These are phyloP conservation scores for Urocitellus parryii DNA, from an alignment of 2,113 vertebrate genomes.

Conservation along the genomic window DNA sequence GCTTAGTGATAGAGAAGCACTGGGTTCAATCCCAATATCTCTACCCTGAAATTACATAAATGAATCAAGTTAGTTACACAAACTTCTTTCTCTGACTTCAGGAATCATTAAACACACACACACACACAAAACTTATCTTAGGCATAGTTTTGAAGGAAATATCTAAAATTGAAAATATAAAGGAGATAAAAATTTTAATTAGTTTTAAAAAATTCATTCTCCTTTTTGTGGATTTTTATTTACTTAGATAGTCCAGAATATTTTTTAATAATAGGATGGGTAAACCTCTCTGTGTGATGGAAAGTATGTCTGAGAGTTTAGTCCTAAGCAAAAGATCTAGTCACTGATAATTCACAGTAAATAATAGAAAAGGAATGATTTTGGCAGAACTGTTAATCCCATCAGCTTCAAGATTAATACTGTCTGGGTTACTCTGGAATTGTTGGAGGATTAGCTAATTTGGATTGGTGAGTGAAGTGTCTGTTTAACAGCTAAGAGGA, in stretches of 20 bases:
- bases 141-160: not conserved
- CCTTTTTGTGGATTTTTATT: not conserved
- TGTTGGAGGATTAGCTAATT: not conserved
- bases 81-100: slow-evolving; percentile 22
- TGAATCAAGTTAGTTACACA: not conserved
- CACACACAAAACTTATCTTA: not conserved
- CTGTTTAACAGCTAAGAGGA: not conserved
- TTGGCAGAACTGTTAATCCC: not conserved
- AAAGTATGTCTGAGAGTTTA: not conserved
- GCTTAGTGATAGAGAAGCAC: too few species aligned
- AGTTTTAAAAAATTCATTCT: not conserved
- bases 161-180: slow-evolving; percentile 23
- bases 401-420: not conserved
- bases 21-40: too few species aligned
- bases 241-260: not conserved
- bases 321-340: not conserved
- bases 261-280: not conserved
- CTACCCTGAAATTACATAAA: not conserved
- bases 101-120: not conserved
- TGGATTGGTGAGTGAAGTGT: not conserved
- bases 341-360: not conserved
- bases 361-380: not conserved
- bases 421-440: not conserved
- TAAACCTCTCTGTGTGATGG: not conserved
- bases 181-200: not conserved